Conservation (phyloP, 2,888 invertebrate genomes). For the Plebejus argus region DNA sequence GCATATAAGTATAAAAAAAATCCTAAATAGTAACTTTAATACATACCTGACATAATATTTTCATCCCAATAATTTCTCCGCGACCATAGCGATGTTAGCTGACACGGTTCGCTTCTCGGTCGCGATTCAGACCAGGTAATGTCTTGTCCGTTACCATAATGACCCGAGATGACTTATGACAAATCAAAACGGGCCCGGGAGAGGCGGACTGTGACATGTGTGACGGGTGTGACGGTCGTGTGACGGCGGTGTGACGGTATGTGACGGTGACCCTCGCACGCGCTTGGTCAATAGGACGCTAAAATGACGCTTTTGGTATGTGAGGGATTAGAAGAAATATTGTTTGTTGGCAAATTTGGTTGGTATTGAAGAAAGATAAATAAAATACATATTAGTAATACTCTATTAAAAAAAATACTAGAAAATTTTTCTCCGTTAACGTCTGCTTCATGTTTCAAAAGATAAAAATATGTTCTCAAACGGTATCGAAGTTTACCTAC, state of each 20-base stretch:
- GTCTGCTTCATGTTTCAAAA: too few relatives aligned
- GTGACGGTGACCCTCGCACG: slow-evolving; percentile 59
- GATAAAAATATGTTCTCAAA: too few relatives aligned
- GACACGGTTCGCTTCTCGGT: slow-evolving; percentile 6
- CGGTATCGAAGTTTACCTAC: too few relatives aligned
- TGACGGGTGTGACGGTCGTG: slow-evolving; percentile 51
- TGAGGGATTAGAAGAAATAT: neutral
- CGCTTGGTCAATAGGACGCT: slow-evolving; percentile 56
- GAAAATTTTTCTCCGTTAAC: too few relatives aligned
- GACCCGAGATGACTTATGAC: slow-evolving; percentile 38
- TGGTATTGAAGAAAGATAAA: too few relatives aligned
- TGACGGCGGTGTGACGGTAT: slow-evolving; percentile 53
- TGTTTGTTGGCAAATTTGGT: too few relatives aligned
- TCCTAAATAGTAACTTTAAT: too few relatives aligned
- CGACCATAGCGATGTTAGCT: neutral
- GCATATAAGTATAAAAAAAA: too few relatives aligned
- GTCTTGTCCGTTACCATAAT: slow-evolving; percentile 31
- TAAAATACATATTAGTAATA: too few relatives aligned
- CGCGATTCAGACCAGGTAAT: slow-evolving; percentile 19
- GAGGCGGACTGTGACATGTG: slow-evolving; percentile 51
- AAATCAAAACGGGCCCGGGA: slow-evolving; percentile 51
- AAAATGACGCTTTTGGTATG: slow-evolving; percentile 39
- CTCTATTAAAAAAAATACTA: too few relatives aligned
- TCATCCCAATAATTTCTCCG: neutral
- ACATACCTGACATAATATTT: neutral